phyloP scores from a whole-genome alignment of 1,140 invertebrate species.

The Ectropis grisescens region DNA sequence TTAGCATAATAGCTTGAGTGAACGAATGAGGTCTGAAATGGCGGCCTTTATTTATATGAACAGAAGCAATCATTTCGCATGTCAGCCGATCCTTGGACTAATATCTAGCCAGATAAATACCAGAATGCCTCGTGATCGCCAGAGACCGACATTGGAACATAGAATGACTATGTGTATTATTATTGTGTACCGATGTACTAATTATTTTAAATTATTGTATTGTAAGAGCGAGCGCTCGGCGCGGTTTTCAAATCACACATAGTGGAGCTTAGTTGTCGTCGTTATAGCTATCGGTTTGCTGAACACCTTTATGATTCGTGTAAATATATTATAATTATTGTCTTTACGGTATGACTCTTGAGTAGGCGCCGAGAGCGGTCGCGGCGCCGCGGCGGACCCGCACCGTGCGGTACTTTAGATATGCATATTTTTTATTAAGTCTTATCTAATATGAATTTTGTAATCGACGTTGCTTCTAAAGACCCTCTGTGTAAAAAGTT shows the following conservation, averaged over 20 bases:
- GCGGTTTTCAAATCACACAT: slow-evolving; percentile 66
- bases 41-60: no score
- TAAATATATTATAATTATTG: slow-evolving; percentile 69
- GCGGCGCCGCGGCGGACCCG: slow-evolving; percentile 3
- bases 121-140: no score
- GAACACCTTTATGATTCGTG: slow-evolving; percentile 64
- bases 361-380: slow-evolving; percentile 6
- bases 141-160: no score
- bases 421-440: slow-evolving; percentile 67
- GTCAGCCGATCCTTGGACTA: no score
- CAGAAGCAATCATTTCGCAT: no score
- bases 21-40: no score
- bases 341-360: slow-evolving; percentile 55
- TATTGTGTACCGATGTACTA: slow-evolving; percentile 22
- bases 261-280: slow-evolving; percentile 66
- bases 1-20: no score
- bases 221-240: slow-evolving; percentile 56
- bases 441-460: slow-evolving; percentile 67
- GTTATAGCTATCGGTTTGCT: slow-evolving; percentile 61
- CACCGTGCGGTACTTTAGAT: slow-evolving; percentile 59
- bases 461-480: slow-evolving; percentile 69
- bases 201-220: slow-evolving; percentile 64
- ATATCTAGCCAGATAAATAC: no score
- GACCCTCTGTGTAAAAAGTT: slow-evolving; percentile 67
- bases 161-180: slow-evolving; percentile 8